Base-by-base conservation (phyloP, 2,888 invertebrate genomes). In the Azorinus chamasolen region DNA sequence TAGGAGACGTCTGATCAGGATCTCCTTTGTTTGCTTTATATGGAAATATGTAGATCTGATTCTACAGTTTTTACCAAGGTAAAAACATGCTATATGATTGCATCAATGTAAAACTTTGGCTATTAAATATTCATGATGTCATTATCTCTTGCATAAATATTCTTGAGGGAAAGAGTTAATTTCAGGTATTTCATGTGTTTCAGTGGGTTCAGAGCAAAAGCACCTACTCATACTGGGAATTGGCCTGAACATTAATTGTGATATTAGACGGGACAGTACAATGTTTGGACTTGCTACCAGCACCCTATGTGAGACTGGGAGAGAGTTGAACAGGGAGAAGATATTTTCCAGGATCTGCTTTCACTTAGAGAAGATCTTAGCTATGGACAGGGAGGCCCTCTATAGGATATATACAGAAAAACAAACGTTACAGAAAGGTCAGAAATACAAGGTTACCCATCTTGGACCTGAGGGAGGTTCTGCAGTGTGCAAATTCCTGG, bases 241-340 rank as follows among this genome's bases (percentile, higher is more conserved):
- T 45, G 87, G 87, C 12, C 58, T 88, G 25, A 88, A 88, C 65
- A 79, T 88, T 2, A 88, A 88, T 59, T 75, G 83, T 12, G 85
- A 87, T 51, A 63, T 83, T 18, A 72, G 85, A 0, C 70, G 83
- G 14, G 71, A 76, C 37, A 59, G 66, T 14, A 68, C 62, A 2
- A 66, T 88, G 12, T 48, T 68, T 8, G 45, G 48, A n/a, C 51
- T 83, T 6, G 84, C 87, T 1, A 87, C 87, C 4, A 88, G 86
- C 50, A 61, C 83, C 20, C 39, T 66, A 12, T 80, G 83, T 76
- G 86, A 88, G 54, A 65, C 61, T 10, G 86, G 85, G 0, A 3
- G 24, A 2, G 20, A 14, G n/a, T 63, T 84, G 6, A 61, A 46
- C 48, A 55, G 85, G 54, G 87, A 86, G 53, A 46, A 69, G 43